phyloP scores from a whole-genome alignment of 2,888 invertebrate genomes.

The Hyppa rectilinea region DNA sequence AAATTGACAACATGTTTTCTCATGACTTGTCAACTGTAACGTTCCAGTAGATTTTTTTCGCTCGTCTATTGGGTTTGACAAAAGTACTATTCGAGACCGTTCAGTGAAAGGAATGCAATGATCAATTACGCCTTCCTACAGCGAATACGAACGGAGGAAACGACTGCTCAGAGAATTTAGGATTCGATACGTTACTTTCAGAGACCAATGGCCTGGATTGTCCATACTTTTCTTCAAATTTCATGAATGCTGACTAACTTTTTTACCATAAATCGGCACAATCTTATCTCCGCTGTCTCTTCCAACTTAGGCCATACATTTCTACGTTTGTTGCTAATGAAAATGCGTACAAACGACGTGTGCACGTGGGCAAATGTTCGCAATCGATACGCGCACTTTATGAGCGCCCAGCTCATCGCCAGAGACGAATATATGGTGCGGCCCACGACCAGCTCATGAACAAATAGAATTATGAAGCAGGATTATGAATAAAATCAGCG shows the following conservation, averaged over 20 bases:
- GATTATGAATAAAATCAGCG: constrained; percentile 10
- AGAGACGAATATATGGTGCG: constrained; percentile 35
- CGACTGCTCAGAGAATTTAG: background rate
- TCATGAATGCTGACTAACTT: no score
- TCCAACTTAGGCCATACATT: constrained; percentile 36
- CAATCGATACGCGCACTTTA: constrained; percentile 69
- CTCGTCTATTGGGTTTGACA: background rate
- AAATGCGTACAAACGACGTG: constrained; percentile 70
- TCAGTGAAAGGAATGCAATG: constrained; percentile 11
- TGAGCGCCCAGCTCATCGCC: constrained; percentile 53
- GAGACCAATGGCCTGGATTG: background rate
- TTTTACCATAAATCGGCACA: no score
- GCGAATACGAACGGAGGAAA: background rate
- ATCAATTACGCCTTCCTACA: background rate
- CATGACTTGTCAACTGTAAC: background rate
- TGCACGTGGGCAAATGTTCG: constrained; percentile 68
- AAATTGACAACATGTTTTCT: background rate
- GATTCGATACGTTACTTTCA: background rate
- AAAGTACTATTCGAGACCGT: constrained; percentile 5
- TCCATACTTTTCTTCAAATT: background rate
- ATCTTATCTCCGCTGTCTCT: constrained; percentile 28
- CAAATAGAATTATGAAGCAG: background rate
- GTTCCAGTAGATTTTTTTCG: background rate
- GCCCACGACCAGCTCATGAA: constrained; percentile 6
- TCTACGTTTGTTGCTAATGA: constrained; percentile 72